phyloP scores from a whole-genome alignment of 2,888 invertebrate genomes.

The Pycnomerus fuliginosus region DNA sequence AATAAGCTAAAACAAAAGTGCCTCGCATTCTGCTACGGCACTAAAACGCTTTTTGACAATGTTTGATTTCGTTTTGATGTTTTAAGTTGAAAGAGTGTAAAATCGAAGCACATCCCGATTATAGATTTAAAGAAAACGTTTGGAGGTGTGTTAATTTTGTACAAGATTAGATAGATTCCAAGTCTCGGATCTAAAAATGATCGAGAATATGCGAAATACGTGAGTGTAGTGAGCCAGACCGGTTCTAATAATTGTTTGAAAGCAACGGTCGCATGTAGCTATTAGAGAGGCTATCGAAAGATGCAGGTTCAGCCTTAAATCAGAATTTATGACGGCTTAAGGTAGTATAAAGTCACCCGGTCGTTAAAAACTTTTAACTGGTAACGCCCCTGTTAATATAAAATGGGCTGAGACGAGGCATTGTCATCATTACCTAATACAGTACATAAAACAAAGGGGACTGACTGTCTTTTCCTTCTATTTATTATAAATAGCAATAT shows the following conservation, averaged over 20 bases:
- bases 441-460: constrained; percentile 22
- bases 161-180: no score
- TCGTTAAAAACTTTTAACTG: constrained; percentile 25
- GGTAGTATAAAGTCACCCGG: constrained; percentile 20
- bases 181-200: no score
- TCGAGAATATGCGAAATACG: constrained; percentile 8
- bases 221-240: constrained; percentile 5
- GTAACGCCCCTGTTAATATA: constrained; percentile 25
- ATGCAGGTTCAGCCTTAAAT: constrained; percentile 12
- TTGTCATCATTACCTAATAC: constrained; percentile 27
- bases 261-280: constrained; percentile 1
- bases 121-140: no score
- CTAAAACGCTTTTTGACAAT: no score
- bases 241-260: constrained; percentile 11
- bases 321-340: constrained; percentile 20
- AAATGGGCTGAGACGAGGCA: constrained; percentile 19
- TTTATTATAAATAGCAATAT: constrained; percentile 27
- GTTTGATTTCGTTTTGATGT: no score
- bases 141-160: no score
- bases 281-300: constrained; percentile 9
- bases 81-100: no score
- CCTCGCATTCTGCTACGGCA: no score
- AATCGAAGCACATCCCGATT: no score
- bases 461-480: constrained; percentile 24
- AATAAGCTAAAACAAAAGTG: no score